A percentile compares a stretch with the other conserved stretches of the same genome.
These are phyloP conservation scores for Malurus alboscapulatus DNA, from an alignment of 2,113 vertebrate species.

Conservation along the genomic window DNA sequence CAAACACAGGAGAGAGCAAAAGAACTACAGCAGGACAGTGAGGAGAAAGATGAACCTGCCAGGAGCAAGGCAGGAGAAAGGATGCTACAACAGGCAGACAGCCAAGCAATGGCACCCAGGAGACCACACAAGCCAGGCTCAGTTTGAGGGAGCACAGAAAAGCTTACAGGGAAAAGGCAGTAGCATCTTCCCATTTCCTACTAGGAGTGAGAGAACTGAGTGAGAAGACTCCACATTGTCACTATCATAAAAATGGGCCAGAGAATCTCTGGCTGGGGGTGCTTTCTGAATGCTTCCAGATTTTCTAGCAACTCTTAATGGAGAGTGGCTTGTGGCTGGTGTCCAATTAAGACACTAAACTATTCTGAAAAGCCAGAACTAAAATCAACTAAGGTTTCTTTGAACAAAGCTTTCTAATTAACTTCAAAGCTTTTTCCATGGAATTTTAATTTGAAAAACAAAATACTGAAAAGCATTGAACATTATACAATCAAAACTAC, in stretches of 20 bases:
- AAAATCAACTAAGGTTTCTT: not conserved
- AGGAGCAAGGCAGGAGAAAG: not conserved
- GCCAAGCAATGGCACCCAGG: fast-evolving
- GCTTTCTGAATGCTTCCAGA: not conserved
- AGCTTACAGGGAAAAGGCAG: not conserved
- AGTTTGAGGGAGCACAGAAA: not conserved
- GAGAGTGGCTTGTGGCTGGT: not conserved
- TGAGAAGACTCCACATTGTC: not conserved
- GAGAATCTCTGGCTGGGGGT: not conserved
- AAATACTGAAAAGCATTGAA: not conserved
- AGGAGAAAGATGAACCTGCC: not conserved
- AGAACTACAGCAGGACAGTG: not conserved
- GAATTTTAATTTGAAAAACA: not conserved
- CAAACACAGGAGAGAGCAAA: not conserved
- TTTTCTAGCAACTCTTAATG: not conserved
- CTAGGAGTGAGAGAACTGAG: not conserved
- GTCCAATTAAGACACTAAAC: not conserved
- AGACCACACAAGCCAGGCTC: not conserved
- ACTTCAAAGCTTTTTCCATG: not conserved
- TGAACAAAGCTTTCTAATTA: not conserved
- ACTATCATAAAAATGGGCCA: not conserved
- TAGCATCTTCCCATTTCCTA: not conserved
- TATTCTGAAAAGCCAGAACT: not conserved
- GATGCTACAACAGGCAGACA: not conserved
- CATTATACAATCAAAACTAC: not conserved